These are phyloP conservation scores for Acanthurus lineatus DNA, from an alignment of 2,797 vertebrate species.

Conservation along the genomic window DNA sequence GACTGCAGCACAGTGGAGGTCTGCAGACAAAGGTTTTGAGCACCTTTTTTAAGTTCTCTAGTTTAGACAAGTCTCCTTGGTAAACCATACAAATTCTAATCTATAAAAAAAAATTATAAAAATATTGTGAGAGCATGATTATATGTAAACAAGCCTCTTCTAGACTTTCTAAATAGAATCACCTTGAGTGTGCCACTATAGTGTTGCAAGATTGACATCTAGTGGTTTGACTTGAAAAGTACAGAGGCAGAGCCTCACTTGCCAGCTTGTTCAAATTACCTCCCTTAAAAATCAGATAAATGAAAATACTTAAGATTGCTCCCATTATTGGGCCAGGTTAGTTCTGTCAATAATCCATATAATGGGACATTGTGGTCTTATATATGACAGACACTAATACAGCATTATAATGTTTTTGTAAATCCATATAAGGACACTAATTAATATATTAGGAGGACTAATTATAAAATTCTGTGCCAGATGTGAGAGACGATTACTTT, in stretches of 20 bases:
- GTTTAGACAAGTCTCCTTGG: not conserved
- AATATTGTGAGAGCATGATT: not conserved
- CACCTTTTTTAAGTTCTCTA: not conserved
- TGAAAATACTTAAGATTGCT: constrained; percentile 6
- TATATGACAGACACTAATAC: not conserved
- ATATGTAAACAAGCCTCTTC: not conserved
- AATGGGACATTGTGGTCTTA: constrained; percentile 18
- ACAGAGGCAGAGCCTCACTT: constrained; percentile 36
- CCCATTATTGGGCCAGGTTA: not conserved
- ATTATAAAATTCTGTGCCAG: constrained; percentile 30
- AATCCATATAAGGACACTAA: constrained; percentile 30
- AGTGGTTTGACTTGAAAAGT: constrained; percentile 62
- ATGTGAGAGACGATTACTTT: constrained; percentile 40
- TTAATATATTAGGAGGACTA: constrained; percentile 30
- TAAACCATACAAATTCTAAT: not conserved
- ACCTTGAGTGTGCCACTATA: not conserved
- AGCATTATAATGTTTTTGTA: constrained; percentile 2
- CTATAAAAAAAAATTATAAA: not conserved
- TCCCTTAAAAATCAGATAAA: constrained; percentile 14
- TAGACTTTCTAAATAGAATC: not conserved
- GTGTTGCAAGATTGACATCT: constrained; percentile 73
- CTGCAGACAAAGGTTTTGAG: not conserved
- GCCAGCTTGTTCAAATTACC: not conserved
- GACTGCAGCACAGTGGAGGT: not conserved
- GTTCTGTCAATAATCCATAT: not conserved